Percentiles rank a stretch among this genome's conserved stretches.
These are phyloP conservation scores for Mycalesis mineus DNA, from an alignment of 2,888 invertebrate species.

Conservation along the genomic window DNA sequence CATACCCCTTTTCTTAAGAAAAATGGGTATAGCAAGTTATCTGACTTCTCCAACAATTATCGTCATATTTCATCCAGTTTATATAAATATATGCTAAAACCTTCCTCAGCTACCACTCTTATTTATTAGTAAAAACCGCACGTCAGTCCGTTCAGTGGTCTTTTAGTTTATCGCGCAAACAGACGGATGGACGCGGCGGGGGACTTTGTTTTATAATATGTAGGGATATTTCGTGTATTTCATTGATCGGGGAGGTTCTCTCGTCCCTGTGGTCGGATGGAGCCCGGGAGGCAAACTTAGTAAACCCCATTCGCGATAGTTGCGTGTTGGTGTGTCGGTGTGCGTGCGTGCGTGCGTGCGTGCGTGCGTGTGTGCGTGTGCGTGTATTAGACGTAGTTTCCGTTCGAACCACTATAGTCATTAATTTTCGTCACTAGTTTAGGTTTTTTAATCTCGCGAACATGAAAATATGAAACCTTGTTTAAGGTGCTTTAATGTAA, in stretches of 20 bases:
- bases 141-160: too few relatives aligned
- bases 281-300: slow-evolving; percentile 35
- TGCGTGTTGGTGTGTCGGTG: slow-evolving; percentile 32
- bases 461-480: slow-evolving; percentile 14
- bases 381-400: slow-evolving; percentile 24
- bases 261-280: not conserved
- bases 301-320: slow-evolving; percentile 62
- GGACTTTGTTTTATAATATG: not conserved
- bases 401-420: slow-evolving; percentile 13
- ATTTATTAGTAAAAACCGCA: too few relatives aligned
- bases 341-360: slow-evolving; percentile 22
- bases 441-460: slow-evolving; percentile 26
- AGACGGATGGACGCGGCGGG: too few relatives aligned
- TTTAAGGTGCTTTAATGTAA: slow-evolving; percentile 26
- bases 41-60: too few relatives aligned
- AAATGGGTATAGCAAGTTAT: too few relatives aligned
- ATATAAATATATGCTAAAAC: too few relatives aligned
- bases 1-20: too few relatives aligned
- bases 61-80: too few relatives aligned
- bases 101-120: too few relatives aligned
- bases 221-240: not conserved
- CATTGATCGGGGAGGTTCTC: not conserved
- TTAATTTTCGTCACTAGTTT: slow-evolving; percentile 23
- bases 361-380: slow-evolving; percentile 29
- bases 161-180: too few relatives aligned